Evolutionary conservation across 35 echinoderm and acorn worm species (phyloP).

Genomic region (Lytechinus variegatus): DNA sequence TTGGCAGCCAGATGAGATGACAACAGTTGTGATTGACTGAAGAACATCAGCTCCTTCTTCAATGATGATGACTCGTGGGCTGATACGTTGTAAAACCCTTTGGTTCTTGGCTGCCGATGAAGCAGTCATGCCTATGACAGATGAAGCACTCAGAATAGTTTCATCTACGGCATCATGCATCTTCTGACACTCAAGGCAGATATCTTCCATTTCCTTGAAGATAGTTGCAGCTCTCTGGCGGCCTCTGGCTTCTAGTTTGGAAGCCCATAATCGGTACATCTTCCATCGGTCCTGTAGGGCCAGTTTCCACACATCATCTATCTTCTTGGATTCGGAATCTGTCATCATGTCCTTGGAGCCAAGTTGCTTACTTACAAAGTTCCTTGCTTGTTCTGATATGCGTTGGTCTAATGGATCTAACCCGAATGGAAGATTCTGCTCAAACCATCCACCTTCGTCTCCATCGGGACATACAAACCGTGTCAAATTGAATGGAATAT

Average conservation of each 20-base stretch:
- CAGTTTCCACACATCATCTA: constrained; percentile 70
- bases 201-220: constrained; percentile 4
- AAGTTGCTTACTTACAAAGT: constrained; percentile 57
- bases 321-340: constrained; percentile 47
- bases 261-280: constrained; percentile 77
- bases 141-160: constrained; percentile 57
- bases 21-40: constrained; percentile 27
- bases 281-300: constrained; percentile 57
- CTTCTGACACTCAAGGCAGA: constrained; percentile 48
- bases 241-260: background rate
- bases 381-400: background rate
- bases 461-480: constrained; percentile 44
- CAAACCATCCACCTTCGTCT: constrained; percentile 25
- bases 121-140: constrained; percentile 91
- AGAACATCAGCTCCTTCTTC: constrained; percentile 67
- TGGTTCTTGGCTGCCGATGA: constrained; percentile 47
- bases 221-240: background rate
- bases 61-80: constrained; percentile 43
- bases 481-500: background rate
- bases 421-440: background rate
- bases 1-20: constrained; percentile 28
- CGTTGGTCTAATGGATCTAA: constrained; percentile 23
- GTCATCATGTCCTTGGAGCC: constrained; percentile 61
- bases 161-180: constrained; percentile 69
- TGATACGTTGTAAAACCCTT: constrained; percentile 43